Base-by-base conservation (phyloP, 1,140 invertebrate species). In the Formica exsecta region DNA sequence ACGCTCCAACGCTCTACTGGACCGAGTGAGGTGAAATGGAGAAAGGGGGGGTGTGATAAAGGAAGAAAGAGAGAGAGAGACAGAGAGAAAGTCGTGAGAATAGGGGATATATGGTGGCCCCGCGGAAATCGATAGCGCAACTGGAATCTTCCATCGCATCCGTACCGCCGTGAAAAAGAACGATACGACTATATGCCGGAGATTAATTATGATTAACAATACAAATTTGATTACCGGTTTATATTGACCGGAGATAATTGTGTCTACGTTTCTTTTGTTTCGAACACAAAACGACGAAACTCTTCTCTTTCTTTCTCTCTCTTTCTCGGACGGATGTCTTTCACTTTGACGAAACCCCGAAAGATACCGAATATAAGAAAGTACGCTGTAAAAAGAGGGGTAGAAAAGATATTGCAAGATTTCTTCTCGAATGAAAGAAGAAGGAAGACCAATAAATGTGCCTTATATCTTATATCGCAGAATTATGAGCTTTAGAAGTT, bases 41-140 rank as follows among this genome's bases (percentile, higher is more conserved):
- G n/a, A n/a, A n/a, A n/a, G n/a, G n/a, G n/a, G n/a, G n/a, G n/a
- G n/a, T n/a, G n/a, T n/a, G n/a, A n/a, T n/a, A n/a, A n/a, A n/a
- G n/a, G n/a, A n/a, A n/a, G n/a, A n/a, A n/a, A n/a, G n/a, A n/a
- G n/a, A n/a, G 36, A 48, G 13, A 48, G 13, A 48, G 3, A 11
- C 1, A 48, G 48, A 19, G 48, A 51, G 48, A 51, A 51, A 51
- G 16, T 51, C 13, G 1, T 51, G 48, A 51, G 16, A 51, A 51
- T 51, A 4, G 48, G 16, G 22, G 36, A 41, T 29, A 32, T 44
- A 61, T 54, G 38, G 22, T 32, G 54, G 38, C n/a, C 2, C 16
- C 36, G 9, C 9, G 54, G 38, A 83, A 83, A 83, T 83, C 79
- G 68, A 83, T 83, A 74, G 29, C 54, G 79, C 54, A 32, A 61